Evolutionary conservation across 2,888 invertebrate genomes (phyloP).

Genomic region (Agrilus cyanescens): DNA sequence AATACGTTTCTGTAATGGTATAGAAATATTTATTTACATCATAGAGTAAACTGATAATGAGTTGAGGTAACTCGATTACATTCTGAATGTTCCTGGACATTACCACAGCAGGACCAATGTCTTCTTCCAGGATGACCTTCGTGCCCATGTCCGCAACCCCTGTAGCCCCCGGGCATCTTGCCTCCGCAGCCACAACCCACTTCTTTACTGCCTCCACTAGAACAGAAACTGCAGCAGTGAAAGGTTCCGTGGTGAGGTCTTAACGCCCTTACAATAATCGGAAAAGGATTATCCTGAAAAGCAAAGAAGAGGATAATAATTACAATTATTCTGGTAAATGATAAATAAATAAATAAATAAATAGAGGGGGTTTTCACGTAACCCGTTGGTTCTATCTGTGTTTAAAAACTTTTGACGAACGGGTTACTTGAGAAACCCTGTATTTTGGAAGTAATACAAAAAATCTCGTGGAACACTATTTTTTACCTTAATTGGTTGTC

Average conservation of each 20-base stretch:
- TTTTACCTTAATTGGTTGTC: conserved; percentile 52
- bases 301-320: conserved; percentile 1
- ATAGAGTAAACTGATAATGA: conserved; percentile 45
- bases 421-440: no score
- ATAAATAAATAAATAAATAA: no score
- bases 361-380: no score
- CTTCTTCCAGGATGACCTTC: conserved; percentile 65
- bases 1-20: neutral
- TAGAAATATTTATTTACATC: conserved; percentile 12
- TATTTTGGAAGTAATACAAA: no score
- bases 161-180: conserved; percentile 60
- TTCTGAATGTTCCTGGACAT: conserved; percentile 47
- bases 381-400: no score
- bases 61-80: conserved; percentile 41
- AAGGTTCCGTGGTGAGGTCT: conserved; percentile 58
- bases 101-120: conserved; percentile 77
- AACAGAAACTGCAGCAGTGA: conserved; percentile 75
- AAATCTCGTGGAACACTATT: no score
- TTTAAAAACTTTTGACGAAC: no score
- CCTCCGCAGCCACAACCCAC: conserved; percentile 61
- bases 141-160: conserved; percentile 74
- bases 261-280: conserved; percentile 49
- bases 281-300: conserved; percentile 55
- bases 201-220: conserved; percentile 60
- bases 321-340: no score